Evolutionary conservation across 2,888 invertebrate genomes (phyloP), one percentile per base, ranked within the genome.

Genomic region (Drosophila leonis): DNA sequence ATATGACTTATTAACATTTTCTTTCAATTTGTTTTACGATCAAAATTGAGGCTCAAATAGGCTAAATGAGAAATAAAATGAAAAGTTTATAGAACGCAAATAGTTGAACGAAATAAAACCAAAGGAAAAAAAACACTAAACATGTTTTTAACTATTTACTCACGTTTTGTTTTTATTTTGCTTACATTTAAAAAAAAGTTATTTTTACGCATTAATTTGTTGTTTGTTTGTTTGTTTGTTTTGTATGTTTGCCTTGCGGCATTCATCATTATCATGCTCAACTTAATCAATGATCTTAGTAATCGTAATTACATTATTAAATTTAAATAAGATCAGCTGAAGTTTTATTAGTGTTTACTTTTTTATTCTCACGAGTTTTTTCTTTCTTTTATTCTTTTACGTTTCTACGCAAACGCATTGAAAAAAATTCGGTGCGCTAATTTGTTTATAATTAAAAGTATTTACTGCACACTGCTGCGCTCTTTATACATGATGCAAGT

Each of bases 221-320:
- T 75, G 75, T 71, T 80, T 72, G 65, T 75, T 82, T 75, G 75
- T 71, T 80, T 72, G 65, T 75, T 80, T 77, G 66, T 73, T 78
- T 80, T 77, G 66, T 72, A 76, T 78, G 65, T 72, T 74, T 85
- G 82, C 72, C 52, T 75, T 72, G 65, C 73, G 65, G 79, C 78
- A 71, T 82, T 75, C 61, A 71, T 71, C n/a, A 68, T 76, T 66
- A 77, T 77, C 57, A 82, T 81, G 73, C 82, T 82, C 74, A 83
- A 85, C 83, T 75, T 85, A 88, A 80, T 80, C 68, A 88, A 87
- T 85, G 85, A 88, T 88, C 86, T 83, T 88, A 83, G 83, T 85
- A 83, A 83, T 71, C 85, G 80, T 82, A 83, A 77, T 80, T 75
- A 83, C 71, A 88, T 80, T 75, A 82, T 80, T 85, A 73, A 73